These are phyloP conservation scores for Anoura caudifer DNA, from an alignment of 2,113 vertebrate genomes.

Conservation along the genomic window DNA sequence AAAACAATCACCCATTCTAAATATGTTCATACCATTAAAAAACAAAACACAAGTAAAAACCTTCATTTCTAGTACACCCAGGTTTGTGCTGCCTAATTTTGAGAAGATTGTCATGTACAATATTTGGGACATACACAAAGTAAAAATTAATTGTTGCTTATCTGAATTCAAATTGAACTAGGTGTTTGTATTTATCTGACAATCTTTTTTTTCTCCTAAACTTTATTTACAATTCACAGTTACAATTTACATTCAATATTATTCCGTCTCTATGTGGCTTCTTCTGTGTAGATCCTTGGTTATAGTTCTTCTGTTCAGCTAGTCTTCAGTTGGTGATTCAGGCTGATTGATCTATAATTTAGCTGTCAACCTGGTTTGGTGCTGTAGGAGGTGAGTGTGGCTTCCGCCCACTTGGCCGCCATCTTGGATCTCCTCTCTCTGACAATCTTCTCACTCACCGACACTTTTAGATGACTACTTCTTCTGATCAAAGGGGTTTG, in stretches of 20 bases:
- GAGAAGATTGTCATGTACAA: not conserved
- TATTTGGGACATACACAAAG: not conserved
- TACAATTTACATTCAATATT: not conserved
- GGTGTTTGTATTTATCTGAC: not conserved
- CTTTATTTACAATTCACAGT: not conserved
- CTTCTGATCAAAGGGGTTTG: slow-evolving; percentile 32
- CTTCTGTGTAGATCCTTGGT: not conserved
- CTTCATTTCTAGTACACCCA: not conserved
- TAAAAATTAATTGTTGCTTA: not conserved
- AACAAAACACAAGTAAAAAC: not conserved
- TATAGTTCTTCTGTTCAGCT: not conserved
- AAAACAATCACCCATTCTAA: not conserved
- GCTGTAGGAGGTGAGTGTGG: not conserved
- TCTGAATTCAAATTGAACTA: not conserved
- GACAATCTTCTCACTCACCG: not conserved
- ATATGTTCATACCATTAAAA: not conserved
- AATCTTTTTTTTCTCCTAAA: not conserved
- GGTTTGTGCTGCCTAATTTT: not conserved
- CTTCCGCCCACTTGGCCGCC: not conserved
- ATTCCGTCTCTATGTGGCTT: not conserved
- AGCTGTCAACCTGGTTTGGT: not conserved
- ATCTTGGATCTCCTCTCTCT: not conserved
- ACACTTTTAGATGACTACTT: not conserved
- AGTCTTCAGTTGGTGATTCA: not conserved
- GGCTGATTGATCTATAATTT: not conserved